Conservation (phyloP, 2,113 vertebrate species). For the Proteles cristata region DNA sequence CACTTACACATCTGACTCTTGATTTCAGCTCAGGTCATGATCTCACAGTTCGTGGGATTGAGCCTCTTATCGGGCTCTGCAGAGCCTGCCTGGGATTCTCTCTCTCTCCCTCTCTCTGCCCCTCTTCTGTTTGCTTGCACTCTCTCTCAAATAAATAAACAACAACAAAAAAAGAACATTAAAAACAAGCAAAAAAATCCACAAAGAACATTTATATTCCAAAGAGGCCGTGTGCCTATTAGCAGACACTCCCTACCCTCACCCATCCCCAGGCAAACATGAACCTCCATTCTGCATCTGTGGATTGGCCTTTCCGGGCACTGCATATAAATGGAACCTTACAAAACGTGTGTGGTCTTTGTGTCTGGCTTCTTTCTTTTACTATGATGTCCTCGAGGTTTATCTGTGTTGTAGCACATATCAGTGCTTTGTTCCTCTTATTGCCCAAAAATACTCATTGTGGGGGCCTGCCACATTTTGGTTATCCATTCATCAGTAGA, state of each 20-base stretch:
- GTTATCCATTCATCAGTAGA: background rate
- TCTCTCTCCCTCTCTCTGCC: too few relatives aligned
- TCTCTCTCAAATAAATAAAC: too few relatives aligned
- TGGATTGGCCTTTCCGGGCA: background rate
- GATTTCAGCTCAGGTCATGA: too few relatives aligned
- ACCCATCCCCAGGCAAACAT: background rate
- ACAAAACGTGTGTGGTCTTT: background rate
- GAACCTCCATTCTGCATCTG: background rate
- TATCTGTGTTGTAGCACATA: background rate
- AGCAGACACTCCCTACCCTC: background rate
- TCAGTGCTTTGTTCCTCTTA: background rate
- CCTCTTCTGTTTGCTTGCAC: too few relatives aligned
- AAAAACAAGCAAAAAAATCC: too few relatives aligned
- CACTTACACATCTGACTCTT: too few relatives aligned
- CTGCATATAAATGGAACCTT: background rate
- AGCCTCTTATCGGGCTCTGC: too few relatives aligned
- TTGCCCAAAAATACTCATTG: background rate
- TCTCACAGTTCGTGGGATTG: too few relatives aligned
- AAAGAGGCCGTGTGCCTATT: background rate
- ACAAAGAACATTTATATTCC: background rate
- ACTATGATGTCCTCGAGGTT: background rate
- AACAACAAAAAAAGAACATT: too few relatives aligned
- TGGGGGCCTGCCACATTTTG: background rate
- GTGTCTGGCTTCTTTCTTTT: background rate
- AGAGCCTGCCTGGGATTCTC: too few relatives aligned